phyloP scores from a whole-genome alignment of 2,888 invertebrate species.

The Hydriomena furcata region DNA sequence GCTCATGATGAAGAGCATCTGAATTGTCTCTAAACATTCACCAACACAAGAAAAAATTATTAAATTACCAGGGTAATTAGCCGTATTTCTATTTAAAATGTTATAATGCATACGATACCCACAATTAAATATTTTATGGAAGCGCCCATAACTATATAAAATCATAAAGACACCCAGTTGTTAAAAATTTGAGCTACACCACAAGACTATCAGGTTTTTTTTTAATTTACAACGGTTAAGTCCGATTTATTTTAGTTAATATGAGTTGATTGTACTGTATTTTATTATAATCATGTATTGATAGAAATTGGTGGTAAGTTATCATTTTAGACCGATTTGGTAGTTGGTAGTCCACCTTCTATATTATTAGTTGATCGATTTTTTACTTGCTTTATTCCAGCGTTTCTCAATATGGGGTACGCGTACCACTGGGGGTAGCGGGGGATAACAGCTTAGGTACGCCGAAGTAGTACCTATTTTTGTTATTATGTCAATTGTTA shows the following conservation, averaged over 20 bases:
- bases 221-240: conserved; percentile 26
- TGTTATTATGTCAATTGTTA: no score
- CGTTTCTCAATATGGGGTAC: conserved; percentile 5
- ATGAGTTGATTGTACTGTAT: conserved; percentile 20
- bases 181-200: conserved; percentile 5
- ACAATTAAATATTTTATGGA: no score
- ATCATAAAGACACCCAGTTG: background rate
- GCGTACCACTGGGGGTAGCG: conserved; percentile 2
- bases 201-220: conserved; percentile 19
- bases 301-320: conserved; percentile 8
- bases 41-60: no score
- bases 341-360: conserved; percentile 16
- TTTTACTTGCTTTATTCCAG: conserved; percentile 6
- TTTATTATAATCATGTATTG: conserved; percentile 26
- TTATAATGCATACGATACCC: no score
- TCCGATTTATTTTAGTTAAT: conserved; percentile 28
- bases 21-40: no score
- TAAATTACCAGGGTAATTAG: no score
- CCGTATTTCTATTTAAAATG: no score
- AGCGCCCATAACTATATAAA: background rate
- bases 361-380: conserved; percentile 10
- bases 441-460: no score
- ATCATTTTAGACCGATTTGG: conserved; percentile 16
- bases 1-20: no score
- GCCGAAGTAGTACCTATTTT: no score